Conservation (phyloP, 2,113 vertebrate genomes). For the Mionectes macconnelli region DNA sequence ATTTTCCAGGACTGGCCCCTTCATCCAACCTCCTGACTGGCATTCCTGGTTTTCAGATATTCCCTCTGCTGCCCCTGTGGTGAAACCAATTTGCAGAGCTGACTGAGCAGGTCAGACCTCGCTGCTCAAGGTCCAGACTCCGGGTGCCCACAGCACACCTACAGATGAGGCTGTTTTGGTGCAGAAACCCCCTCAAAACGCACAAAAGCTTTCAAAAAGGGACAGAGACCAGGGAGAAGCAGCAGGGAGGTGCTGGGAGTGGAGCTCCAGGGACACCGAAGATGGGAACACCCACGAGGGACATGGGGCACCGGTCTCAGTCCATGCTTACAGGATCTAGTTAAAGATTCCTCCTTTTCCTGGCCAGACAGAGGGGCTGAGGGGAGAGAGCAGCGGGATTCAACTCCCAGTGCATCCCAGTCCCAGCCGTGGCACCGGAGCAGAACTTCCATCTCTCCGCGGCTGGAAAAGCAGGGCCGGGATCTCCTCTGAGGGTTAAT, state of each 20-base stretch:
- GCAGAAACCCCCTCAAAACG: neutral
- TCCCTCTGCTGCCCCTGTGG: rapidly evolving
- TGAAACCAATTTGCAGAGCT: neutral
- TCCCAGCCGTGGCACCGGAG: rapidly evolving
- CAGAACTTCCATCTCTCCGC: neutral
- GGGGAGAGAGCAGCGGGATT: rapidly evolving
- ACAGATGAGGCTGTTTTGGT: rapidly evolving
- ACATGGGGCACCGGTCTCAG: rapidly evolving
- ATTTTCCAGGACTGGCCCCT: neutral
- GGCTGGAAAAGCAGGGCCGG: neutral
- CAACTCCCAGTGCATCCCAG: neutral
- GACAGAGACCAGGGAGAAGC: neutral
- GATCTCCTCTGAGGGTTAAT: neutral
- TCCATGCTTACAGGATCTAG: neutral
- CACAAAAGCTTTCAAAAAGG: neutral
- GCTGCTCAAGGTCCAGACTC: neutral
- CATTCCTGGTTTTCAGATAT: neutral
- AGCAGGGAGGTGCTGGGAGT: neutral
- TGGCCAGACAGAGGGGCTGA: rapidly evolving
- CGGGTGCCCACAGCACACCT: rapidly evolving
- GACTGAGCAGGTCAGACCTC: neutral
- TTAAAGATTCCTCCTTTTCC: neutral
- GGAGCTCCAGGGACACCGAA: neutral
- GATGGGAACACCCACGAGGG: neutral
- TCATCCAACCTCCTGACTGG: rapidly evolving